Evolutionary conservation across 2,888 invertebrate genomes (phyloP), one percentile per base, ranked within the genome.

Genomic region (Trissoscelio sp.): DNA sequence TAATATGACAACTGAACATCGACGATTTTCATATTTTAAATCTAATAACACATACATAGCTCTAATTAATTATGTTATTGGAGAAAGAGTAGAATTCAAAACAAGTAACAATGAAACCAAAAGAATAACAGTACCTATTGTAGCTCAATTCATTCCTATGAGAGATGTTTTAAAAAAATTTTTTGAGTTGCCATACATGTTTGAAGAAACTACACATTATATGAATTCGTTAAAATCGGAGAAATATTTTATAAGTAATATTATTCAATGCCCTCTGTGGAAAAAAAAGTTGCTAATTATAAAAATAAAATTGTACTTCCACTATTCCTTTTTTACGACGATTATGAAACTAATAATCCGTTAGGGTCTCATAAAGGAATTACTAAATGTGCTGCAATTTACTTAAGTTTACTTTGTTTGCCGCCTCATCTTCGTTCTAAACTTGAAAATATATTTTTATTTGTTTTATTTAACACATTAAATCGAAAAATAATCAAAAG

Each of bases 291-390:
- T 31, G 31, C 31, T 31, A 1, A 6, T 2, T 31, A 64, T 48
- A 22, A 14, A 1, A 22, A 73, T 16, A 75, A 84, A 70, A 73
- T 74, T 6, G 70, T 83, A 20, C 60, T 86, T 11, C 84, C 85
- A 11, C 9, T 83, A 12, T 78, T 83, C 37, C 22, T 85, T 5
- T 85, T 81, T 51, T 84, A 51, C 42, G 83, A 86, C 58, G 84
- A 86, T 67, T 85, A 79, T 24, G 85, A 86, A 44, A 83, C 39
- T 0, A 84, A 84, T 37, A 85, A 85, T 67, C 83, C 85, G 6
- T 37, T 85, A 1, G 84, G 83, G 1, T 70, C 62, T 46, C 85
- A 86, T 67, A 77, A 73, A 28, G 85, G 83, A 3, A 77, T 85
- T 22, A 58, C 78, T 1, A 86, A 86, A 74, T 83, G 83, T 39